Evolutionary conservation across 2,113 vertebrate genomes (phyloP).

Genomic region (Heterotilapia buettikoferi): DNA sequence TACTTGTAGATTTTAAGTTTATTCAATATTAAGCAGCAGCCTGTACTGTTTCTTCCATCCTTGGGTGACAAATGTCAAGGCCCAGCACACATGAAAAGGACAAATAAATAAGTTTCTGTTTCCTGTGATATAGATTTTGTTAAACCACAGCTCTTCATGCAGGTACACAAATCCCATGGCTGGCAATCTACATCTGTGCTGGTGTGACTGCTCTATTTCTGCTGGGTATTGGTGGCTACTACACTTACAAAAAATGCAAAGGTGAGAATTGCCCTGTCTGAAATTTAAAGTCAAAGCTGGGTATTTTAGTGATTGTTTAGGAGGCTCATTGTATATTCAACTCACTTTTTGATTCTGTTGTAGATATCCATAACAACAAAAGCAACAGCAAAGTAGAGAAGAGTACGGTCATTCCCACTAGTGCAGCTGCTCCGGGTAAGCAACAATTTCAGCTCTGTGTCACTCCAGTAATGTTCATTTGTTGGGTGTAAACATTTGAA

Average conservation of each 20-base stretch:
- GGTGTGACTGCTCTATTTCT: slow-evolving; percentile 7
- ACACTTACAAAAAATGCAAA: not conserved
- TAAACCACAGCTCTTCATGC: not conserved
- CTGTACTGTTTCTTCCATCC: not conserved
- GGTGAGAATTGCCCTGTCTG: not conserved
- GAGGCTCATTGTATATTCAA: not conserved
- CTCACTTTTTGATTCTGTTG: not conserved
- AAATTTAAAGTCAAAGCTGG: not conserved
- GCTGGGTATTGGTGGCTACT: not conserved
- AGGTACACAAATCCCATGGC: not conserved
- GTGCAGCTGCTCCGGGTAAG: not conserved
- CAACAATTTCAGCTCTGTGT: not conserved
- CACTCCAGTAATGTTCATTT: not conserved
- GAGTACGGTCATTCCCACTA: not conserved
- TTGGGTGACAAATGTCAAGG: not conserved
- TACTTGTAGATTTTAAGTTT: not conserved
- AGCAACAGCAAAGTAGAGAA: not conserved
- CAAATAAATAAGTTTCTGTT: not conserved
- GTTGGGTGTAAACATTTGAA: not conserved
- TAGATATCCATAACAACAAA: not conserved
- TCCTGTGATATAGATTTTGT: slow-evolving; percentile 6
- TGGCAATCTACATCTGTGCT: not conserved
- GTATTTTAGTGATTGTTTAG: not conserved
- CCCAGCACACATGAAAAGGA: not conserved
- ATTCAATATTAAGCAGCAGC: not conserved